Conservation (phyloP, 2,113 vertebrate species). For the Oreochromis tanganicae region DNA sequence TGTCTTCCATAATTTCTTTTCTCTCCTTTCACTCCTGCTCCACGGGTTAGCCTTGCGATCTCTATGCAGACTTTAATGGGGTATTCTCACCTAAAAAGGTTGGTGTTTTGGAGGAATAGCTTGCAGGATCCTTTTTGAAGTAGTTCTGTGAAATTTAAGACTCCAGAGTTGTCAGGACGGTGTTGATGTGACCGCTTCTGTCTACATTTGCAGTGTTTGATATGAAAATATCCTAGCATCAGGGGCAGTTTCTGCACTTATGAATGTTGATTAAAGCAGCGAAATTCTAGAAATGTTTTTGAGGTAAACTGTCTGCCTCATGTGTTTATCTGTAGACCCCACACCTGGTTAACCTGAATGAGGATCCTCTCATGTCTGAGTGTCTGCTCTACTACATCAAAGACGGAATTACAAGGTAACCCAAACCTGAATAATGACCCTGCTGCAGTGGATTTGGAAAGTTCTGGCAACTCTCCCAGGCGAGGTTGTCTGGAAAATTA, state of each 20-base stretch:
- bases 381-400: conserved; percentile 99
- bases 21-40: conserved; percentile 28
- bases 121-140: background rate
- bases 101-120: conserved; percentile 64
- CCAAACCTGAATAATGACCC: background rate
- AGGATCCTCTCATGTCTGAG: conserved; percentile 98
- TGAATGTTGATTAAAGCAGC: background rate
- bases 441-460: background rate
- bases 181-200: background rate
- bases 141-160: background rate
- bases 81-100: conserved; percentile 91
- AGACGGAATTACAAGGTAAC: conserved; percentile 95
- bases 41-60: conserved; percentile 83
- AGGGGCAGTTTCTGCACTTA: background rate
- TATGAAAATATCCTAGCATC: background rate
- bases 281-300: background rate
- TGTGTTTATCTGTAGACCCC: conserved; percentile 81
- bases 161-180: background rate
- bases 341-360: conserved; percentile 97
- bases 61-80: conserved; percentile 90
- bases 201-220: background rate
- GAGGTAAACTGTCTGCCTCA: background rate
- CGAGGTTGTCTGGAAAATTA: background rate
- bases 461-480: background rate
- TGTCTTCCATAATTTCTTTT: conserved; percentile 20